phyloP scores from a whole-genome alignment of 2,797 vertebrate genomes.

The Rhinella marina region DNA sequence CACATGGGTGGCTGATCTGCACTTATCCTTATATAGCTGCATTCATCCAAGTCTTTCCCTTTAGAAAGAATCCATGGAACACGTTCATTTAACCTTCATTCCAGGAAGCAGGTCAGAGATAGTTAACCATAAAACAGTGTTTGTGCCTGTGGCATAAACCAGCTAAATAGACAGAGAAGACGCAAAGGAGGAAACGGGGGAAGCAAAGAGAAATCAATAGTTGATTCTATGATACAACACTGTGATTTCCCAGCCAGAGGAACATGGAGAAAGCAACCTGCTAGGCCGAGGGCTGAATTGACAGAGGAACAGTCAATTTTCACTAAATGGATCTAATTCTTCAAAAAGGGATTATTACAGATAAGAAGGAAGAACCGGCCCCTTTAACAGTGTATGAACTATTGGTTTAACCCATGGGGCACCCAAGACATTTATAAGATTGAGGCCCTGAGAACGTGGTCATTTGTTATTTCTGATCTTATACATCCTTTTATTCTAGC shows the following conservation, averaged over 20 bases:
- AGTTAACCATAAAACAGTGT: slow-evolving; percentile 2
- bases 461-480: not conserved
- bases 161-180: slow-evolving; percentile 25
- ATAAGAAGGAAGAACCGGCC: not conserved
- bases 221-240: slow-evolving; percentile 26
- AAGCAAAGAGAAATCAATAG: slow-evolving; percentile 27
- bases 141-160: slow-evolving; percentile 32
- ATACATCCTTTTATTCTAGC: not conserved
- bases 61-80: not conserved
- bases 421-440: not conserved
- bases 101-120: not conserved
- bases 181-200: slow-evolving; percentile 8
- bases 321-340: slow-evolving; percentile 62
- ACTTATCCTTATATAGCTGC: not conserved
- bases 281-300: not conserved
- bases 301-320: slow-evolving; percentile 27
- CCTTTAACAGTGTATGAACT: not conserved
- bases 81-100: not conserved
- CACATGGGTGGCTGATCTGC: too few relatives aligned
- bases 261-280: slow-evolving; percentile 19
- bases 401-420: not conserved
- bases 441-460: not conserved
- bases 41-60: not conserved
- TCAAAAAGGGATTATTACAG: slow-evolving; percentile 41
- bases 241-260: slow-evolving; percentile 9